Conservation (phyloP, 2,888 invertebrate species). For the Hypsopygia costalis region DNA sequence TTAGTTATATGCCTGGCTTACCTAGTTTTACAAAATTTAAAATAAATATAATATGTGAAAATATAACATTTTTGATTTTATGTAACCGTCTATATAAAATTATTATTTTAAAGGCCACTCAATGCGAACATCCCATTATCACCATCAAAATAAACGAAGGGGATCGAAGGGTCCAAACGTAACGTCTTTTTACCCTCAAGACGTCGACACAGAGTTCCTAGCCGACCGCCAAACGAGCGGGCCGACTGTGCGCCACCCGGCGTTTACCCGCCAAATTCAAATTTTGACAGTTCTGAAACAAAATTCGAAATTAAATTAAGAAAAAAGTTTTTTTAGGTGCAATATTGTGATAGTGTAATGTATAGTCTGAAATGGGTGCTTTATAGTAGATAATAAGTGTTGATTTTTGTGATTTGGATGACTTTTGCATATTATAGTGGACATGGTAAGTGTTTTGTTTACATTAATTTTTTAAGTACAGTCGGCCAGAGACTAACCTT, state of each 20-base stretch:
- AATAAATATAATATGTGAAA: too few species aligned
- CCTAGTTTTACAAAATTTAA: too few species aligned
- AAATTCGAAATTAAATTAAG: background rate
- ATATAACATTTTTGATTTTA: too few species aligned
- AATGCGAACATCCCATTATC: conserved; percentile 53
- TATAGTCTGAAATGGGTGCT: conserved; percentile 50
- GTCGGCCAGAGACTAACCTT: too few species aligned
- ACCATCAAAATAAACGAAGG: conserved; percentile 59
- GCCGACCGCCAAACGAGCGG: conserved; percentile 65
- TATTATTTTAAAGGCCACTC: conserved; percentile 36
- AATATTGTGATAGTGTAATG: conserved; percentile 28
- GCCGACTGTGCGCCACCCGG: conserved; percentile 46
- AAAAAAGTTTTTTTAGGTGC: conserved; percentile 20
- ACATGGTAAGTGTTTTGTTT: background rate
- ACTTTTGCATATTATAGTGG: conserved; percentile 1
- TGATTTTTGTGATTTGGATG: conserved; percentile 9
- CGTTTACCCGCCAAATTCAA: conserved; percentile 47
- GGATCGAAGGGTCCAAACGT: conserved; percentile 62
- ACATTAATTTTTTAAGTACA: too few species aligned
- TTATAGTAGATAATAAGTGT: conserved; percentile 18
- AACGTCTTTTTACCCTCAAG: conserved; percentile 75
- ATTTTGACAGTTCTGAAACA: conserved; percentile 29
- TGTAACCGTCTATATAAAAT: too few species aligned
- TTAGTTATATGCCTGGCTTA: too few species aligned
- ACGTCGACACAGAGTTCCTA: conserved; percentile 60